A percentile compares a stretch with the other conserved stretches of the same genome.
These are phyloP conservation scores for Tyria jacobaeae DNA, from an alignment of 2,888 invertebrate species.

Conservation along the genomic window DNA sequence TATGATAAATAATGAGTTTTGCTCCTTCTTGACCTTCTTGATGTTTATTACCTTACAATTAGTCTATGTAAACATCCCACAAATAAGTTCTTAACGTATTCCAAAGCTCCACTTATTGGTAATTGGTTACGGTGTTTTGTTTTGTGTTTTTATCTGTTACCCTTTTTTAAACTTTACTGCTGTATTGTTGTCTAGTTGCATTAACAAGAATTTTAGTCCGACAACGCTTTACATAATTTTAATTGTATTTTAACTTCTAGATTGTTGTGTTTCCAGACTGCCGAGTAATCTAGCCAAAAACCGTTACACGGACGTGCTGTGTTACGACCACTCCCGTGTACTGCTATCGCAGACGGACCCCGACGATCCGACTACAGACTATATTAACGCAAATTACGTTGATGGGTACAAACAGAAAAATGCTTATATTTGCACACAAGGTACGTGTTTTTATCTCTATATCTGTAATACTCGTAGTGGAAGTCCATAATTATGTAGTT, in stretches of 20 bases:
- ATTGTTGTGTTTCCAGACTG: conserved; percentile 59
- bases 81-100: too few species aligned
- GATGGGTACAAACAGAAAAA: conserved; percentile 99
- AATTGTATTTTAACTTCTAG: neutral
- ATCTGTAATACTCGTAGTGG: neutral
- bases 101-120: too few species aligned
- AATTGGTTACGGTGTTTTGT: neutral
- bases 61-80: too few species aligned
- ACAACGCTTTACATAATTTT: too few species aligned
- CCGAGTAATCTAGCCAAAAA: conserved; percentile 92
- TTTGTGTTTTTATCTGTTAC: neutral
- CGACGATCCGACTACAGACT: conserved; percentile 93
- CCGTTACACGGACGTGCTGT: conserved; percentile 97
- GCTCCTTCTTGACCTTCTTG: too few species aligned
- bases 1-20: too few species aligned
- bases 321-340: conserved; percentile 98
- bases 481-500: neutral
- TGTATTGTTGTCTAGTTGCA: too few species aligned
- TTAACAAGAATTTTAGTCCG: too few species aligned
- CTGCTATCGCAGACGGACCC: conserved; percentile 91
- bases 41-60: too few species aligned
- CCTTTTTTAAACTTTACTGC: neutral
- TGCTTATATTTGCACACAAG: conserved; percentile 99
- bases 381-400: conserved; percentile 99
- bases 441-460: conserved; percentile 77